Evolutionary conservation across 2,113 vertebrate species (phyloP), one percentile per base, ranked within the genome.

Genomic region (Microtus pennsylvanicus): DNA sequence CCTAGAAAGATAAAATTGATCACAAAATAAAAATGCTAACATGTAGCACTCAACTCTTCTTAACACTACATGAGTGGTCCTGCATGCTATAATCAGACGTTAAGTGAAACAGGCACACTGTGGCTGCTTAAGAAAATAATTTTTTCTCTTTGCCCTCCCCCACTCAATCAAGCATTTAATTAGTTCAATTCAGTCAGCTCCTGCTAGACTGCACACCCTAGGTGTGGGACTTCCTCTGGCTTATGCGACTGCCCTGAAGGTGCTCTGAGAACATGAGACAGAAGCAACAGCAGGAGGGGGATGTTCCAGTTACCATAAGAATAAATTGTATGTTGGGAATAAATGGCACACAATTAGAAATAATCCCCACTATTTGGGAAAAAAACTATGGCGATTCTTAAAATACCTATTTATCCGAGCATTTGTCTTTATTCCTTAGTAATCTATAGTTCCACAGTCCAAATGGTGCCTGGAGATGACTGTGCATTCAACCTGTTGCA

Each of bases 231-330:
- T 30, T 58, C n/a, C 26, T 89, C 33, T 2, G 9, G 1, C n/a
- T 67, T 30, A 70, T 42, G 13, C 19, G 4, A 5, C 70, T 80
- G 42, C 17, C 83, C 86, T 52, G 90, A 63, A 55, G 52, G 70
- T n/a, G 3, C 38, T 78, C 33, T 0, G 61, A 97, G 92, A 91
- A 95, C 87, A 87, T 21, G 77, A 87, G 82, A 89, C 16, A 74
- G 75, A 91, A 97, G 81, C 92, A 81, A 87, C 21, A 35, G 12
- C n/a, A 96, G 74, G 69, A 91, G 35, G 58, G 55, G 83, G 92
- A 81, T 89, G 94, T 75, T 67, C 93, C 95, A 93, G 91, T 97
- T 91, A 95, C 95, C 94, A 86, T 92, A 82, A 50, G 47, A 50
- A 11, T 50, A 50, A 50, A 50, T 50, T 50, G 47, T 50, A 50